A percentile compares a stretch with the other conserved stretches of the same genome.
Conservation (phyloP, 2,113 vertebrate species). For the Ia io region DNA sequence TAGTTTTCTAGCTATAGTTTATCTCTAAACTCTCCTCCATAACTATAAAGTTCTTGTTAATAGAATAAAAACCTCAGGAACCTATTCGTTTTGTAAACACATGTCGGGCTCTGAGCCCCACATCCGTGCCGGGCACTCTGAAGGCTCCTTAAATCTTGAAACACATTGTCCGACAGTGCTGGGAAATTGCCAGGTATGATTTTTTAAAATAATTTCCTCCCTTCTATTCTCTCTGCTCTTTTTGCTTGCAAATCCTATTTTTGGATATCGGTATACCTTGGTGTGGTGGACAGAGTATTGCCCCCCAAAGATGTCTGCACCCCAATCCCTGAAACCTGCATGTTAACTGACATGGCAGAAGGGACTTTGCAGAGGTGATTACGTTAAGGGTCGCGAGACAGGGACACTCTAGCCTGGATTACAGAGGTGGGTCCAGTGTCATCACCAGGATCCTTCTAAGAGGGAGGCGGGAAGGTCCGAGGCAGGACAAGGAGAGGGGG, state of each 20-base stretch:
- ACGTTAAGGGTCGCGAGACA: background rate
- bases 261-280: background rate
- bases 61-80: background rate
- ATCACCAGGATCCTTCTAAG: background rate
- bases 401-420: background rate
- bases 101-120: background rate
- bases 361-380: background rate
- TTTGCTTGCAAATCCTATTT: background rate
- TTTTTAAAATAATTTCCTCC: background rate
- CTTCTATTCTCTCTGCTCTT: background rate
- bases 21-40: background rate
- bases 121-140: background rate
- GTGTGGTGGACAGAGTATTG: background rate
- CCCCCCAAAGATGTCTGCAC: background rate
- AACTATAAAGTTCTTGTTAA: background rate
- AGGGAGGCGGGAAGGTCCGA: background rate
- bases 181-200: background rate
- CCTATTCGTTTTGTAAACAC: background rate
- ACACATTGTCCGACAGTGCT: fast-evolving
- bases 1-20: background rate
- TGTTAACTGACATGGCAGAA: background rate
- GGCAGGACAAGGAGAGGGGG: background rate
- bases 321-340: background rate
- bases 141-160: background rate
- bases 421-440: background rate